Base-by-base conservation (phyloP, 1,140 invertebrate species). In the honey bee (Apis mellifera) region DNA sequence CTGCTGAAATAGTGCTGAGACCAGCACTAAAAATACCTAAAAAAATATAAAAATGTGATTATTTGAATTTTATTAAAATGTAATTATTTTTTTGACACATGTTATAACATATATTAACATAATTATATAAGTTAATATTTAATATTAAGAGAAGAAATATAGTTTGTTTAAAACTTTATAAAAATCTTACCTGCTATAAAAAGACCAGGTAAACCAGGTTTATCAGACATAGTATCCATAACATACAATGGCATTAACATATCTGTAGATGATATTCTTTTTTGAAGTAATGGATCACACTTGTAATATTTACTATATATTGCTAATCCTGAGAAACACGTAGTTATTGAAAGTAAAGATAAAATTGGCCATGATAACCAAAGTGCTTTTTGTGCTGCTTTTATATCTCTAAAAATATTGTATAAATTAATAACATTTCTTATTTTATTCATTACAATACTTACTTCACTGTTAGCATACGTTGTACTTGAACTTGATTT, bases 401-500 rank as follows among this genome's bases (percentile, higher is more conserved):
- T 95, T 26, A 97, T 89, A 88, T 91, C 94, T 84, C 94, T 95
- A 70, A 72, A 90, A 85, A 75, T 23, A 74, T 71, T 26, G 23
- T 12, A 1, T n/a, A 54, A 15, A 17, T 21, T 59, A 32, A 59
- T 26, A 52, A 17, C 3, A 21, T 15, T 59, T 48, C n/a, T 60
- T 75, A 32, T 70, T 59, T 26, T n/a, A 32, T 26, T 50, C 23
- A 3, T 70, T 60, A 17, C 3, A 12, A 17, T 60, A 83, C 86
- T 81, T 95, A 96, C 90, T 95, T 96, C 1, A 98, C 95, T 9
- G 97, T 97, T 32, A 98, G 92, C 42, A 98, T 95, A 59, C 98
- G 93, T 92, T 99, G 98, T 1, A 99, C 96, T 95, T 99, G 97
- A 0, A 96, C 95, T 94, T 98, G 97, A 92, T 98, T 98, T 0